These are phyloP conservation scores for Manis pentadactyla DNA, from an alignment of 2,797 vertebrate genomes.

Conservation along the genomic window DNA sequence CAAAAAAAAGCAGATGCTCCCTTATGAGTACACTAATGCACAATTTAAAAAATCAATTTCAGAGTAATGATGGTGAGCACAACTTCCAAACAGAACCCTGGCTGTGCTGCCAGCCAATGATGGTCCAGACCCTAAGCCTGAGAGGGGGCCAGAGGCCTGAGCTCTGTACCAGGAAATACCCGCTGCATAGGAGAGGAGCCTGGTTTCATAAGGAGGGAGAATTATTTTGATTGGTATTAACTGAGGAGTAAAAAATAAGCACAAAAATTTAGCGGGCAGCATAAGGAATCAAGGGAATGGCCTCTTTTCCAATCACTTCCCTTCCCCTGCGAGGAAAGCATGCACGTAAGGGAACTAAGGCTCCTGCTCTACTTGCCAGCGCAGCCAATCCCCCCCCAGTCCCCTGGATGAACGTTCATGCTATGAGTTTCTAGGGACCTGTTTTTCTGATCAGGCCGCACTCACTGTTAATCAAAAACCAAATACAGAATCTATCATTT, in stretches of 20 bases:
- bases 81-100: background rate
- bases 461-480: background rate
- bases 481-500: background rate
- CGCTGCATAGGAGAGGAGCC: fast-evolving
- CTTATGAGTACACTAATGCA: constrained; percentile 31
- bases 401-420: fast-evolving
- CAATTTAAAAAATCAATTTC: constrained; percentile 66
- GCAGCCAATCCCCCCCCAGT: no score
- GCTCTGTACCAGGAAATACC: background rate
- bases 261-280: background rate
- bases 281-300: background rate
- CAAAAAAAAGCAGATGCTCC: constrained; percentile 15
- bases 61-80: background rate
- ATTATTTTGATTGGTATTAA: background rate
- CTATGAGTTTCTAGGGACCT: background rate
- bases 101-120: background rate
- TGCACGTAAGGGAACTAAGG: fast-evolving
- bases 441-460: background rate
- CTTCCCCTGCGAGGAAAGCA: background rate
- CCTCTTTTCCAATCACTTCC: background rate
- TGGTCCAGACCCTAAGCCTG: background rate
- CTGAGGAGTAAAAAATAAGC: background rate
- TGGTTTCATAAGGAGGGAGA: fast-evolving
- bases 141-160: background rate
- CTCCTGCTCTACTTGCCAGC: fast-evolving